phyloP scores from a whole-genome alignment of 2,113 vertebrate species.

The Crotalus tigris region DNA sequence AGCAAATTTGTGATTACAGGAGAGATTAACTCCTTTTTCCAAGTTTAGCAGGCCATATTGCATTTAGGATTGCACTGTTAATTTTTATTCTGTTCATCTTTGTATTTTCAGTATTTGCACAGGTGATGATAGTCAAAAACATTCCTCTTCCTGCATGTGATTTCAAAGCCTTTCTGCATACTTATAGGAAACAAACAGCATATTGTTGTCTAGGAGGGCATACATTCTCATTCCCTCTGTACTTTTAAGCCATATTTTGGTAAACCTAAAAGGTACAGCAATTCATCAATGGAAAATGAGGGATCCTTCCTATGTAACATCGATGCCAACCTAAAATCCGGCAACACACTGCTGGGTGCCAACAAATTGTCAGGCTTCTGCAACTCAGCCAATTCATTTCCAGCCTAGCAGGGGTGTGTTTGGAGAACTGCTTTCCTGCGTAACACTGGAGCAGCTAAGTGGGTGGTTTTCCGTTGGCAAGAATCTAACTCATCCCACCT shows the following conservation, averaged over 20 bases:
- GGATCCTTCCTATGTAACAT: neutral
- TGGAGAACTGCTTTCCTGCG: neutral
- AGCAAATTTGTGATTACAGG: neutral
- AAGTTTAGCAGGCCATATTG: neutral
- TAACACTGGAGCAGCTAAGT: neutral
- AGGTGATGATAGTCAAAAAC: neutral
- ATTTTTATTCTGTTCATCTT: neutral
- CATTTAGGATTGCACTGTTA: neutral
- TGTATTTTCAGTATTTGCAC: neutral
- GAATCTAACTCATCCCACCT: neutral
- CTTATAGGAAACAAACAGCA: neutral
- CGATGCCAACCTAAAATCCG: neutral
- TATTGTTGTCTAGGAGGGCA: neutral
- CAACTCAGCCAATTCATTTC: neutral
- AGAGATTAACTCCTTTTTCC: neutral
- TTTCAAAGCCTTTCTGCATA: neutral
- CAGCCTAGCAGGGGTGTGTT: neutral
- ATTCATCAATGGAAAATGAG: neutral
- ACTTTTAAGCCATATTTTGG: neutral
- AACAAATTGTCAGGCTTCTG: neutral
- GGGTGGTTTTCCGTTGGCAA: neutral
- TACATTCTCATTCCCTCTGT: neutral
- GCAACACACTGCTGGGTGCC: neutral
- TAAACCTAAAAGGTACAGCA: neutral
- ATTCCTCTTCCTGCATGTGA: neutral